Percentiles rank a stretch among this genome's conserved stretches.
Evolutionary conservation across 2,888 invertebrate species (phyloP).

Genomic region (Rhagophthalmus giganteus): DNA sequence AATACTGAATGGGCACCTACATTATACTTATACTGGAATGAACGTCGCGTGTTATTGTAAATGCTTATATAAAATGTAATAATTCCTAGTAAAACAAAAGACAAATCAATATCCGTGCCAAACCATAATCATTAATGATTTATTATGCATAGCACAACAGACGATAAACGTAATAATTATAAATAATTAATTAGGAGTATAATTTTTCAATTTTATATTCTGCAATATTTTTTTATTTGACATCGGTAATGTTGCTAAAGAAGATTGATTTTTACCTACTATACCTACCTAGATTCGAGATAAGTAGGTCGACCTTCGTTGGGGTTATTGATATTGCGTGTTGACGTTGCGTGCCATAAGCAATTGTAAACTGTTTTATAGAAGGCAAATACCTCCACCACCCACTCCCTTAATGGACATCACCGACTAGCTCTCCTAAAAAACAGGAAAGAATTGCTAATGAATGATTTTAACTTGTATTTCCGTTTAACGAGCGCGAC

Average conservation of each 20-base stretch:
- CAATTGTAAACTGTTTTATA: conserved; percentile 43
- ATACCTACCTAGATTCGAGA: conserved; percentile 15
- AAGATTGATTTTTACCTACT: conserved; percentile 22
- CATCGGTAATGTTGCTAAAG: not conserved
- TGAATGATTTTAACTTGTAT: conserved; percentile 46
- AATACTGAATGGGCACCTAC: no score
- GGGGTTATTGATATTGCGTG: conserved; percentile 41
- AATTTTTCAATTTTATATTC: no score
- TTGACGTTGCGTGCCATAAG: conserved; percentile 41
- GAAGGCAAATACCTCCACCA: conserved; percentile 34
- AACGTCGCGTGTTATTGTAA: no score
- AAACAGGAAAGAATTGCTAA: conserved; percentile 42
- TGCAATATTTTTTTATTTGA: no score
- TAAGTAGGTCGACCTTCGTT: conserved; percentile 29
- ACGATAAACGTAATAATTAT: no score
- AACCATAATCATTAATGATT: no score
- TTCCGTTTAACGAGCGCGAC: conserved; percentile 32
- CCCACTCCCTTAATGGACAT: conserved; percentile 40
- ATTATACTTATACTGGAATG: no score
- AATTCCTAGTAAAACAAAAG: not conserved
- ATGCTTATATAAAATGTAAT: no score
- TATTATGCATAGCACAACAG: no score
- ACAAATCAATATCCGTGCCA: no score
- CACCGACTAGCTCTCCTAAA: conserved; percentile 28
- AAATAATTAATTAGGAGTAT: no score